A percentile compares a stretch with the other conserved stretches of the same genome.
These are phyloP conservation scores for Muntiacus reevesi DNA, from an alignment of 2,113 vertebrate genomes.

Conservation along the genomic window DNA sequence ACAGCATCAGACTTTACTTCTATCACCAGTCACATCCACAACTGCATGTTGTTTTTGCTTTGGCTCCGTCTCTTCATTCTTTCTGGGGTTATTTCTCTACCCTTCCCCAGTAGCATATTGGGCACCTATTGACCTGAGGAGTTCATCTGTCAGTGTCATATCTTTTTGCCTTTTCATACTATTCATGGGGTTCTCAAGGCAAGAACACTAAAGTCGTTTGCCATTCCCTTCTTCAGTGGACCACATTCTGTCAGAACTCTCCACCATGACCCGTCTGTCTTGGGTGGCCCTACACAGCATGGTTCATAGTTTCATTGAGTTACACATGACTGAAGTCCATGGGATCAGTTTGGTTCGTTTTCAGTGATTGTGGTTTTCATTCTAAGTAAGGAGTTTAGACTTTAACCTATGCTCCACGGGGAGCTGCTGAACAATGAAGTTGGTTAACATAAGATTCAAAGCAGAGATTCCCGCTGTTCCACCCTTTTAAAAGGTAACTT, in stretches of 20 bases:
- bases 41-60: neutral
- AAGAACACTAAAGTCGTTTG: neutral
- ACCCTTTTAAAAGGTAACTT: neutral
- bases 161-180: neutral
- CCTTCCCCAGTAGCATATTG: neutral
- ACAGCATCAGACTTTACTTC: neutral
- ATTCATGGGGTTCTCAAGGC: neutral
- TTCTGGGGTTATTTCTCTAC: neutral
- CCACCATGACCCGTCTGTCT: neutral
- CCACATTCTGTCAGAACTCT: neutral
- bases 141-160: neutral
- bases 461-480: neutral
- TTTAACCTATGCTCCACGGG: neutral
- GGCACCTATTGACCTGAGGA: neutral
- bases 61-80: neutral
- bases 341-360: neutral
- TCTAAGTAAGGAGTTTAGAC: neutral
- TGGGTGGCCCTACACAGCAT: neutral
- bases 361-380: neutral
- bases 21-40: neutral
- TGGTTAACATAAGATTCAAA: neutral
- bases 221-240: neutral
- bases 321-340: neutral
- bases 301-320: neutral
- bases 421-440: neutral